Conservation (phyloP, 2,888 invertebrate species). For the Tridacna gigas region DNA sequence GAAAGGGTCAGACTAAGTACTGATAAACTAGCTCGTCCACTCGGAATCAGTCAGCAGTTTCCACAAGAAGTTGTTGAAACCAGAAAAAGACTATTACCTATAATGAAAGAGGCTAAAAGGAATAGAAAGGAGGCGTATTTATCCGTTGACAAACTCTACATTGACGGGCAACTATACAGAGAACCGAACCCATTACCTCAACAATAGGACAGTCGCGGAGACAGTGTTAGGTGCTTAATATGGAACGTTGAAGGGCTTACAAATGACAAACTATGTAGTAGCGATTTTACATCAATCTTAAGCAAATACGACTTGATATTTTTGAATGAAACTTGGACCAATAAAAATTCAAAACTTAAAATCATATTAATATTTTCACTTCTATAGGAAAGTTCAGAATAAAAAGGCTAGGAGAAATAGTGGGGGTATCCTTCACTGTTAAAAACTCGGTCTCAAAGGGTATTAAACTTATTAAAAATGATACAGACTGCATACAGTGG, state of each 20-base stretch:
- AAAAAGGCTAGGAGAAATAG: neutral
- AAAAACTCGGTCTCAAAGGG: neutral
- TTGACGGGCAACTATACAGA: neutral
- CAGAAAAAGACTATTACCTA: no score
- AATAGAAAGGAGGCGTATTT: no score
- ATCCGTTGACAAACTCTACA: no score
- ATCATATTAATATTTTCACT: neutral
- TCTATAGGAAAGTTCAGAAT: neutral
- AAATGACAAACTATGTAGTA: neutral
- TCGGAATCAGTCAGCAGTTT: no score
- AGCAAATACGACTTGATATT: neutral
- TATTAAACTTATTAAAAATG: neutral
- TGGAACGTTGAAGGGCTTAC: slow-evolving; percentile 6
- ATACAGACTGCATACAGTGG: neutral
- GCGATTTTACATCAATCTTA: neutral
- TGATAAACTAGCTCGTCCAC: no score
- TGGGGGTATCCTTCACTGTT: neutral
- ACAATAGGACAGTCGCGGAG: neutral
- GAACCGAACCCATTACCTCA: neutral
- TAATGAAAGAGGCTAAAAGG: no score
- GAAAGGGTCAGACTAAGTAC: no score
- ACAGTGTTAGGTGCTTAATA: neutral
- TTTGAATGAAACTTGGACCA: slow-evolving; percentile 4
- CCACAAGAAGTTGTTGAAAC: no score
- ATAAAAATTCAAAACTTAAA: neutral